Evolutionary conservation across 2,888 invertebrate species (phyloP).

Genomic region (Callyntrura sp.): DNA sequence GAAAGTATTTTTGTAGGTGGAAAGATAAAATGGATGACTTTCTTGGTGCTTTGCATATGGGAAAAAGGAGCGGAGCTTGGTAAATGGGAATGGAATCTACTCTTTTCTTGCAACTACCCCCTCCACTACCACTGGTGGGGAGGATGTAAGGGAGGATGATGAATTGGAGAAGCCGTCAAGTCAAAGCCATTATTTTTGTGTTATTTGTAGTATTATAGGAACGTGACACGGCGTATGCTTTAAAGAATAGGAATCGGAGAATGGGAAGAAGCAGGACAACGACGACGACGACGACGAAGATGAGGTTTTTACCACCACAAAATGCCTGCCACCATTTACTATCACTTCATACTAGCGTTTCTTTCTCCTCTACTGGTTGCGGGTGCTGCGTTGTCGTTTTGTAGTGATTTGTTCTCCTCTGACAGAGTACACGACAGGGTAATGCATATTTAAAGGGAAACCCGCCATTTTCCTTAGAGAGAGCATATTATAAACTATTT

Average conservation of each 20-base stretch:
- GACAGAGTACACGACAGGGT: constrained; percentile 48
- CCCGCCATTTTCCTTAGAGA: constrained; percentile 41
- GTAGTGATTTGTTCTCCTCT: constrained; percentile 50
- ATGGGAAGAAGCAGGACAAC: neutral
- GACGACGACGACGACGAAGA: too few relatives aligned
- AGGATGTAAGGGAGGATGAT: constrained; percentile 48
- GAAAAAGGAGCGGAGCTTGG: constrained; percentile 5
- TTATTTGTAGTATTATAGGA: neutral
- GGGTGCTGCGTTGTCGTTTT: constrained; percentile 17
- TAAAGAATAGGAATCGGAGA: neutral
- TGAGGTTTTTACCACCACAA: too few relatives aligned
- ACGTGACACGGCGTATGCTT: neutral
- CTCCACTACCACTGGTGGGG: neutral
- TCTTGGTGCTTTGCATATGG: constrained; percentile 10
- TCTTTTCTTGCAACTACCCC: neutral
- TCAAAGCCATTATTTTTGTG: constrained; percentile 44
- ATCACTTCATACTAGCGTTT: neutral
- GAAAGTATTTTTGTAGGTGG: neutral
- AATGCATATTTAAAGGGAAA: constrained; percentile 54
- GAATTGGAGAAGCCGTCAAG: constrained; percentile 70
- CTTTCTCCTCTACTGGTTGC: neutral
- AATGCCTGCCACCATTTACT: neutral
- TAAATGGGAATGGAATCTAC: too few relatives aligned
- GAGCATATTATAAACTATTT: constrained; percentile 16
- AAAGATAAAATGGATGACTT: neutral